A percentile compares a stretch with the other conserved stretches of the same genome.
Conservation (phyloP, 1,140 invertebrate species). For the Prorops nasuta region DNA sequence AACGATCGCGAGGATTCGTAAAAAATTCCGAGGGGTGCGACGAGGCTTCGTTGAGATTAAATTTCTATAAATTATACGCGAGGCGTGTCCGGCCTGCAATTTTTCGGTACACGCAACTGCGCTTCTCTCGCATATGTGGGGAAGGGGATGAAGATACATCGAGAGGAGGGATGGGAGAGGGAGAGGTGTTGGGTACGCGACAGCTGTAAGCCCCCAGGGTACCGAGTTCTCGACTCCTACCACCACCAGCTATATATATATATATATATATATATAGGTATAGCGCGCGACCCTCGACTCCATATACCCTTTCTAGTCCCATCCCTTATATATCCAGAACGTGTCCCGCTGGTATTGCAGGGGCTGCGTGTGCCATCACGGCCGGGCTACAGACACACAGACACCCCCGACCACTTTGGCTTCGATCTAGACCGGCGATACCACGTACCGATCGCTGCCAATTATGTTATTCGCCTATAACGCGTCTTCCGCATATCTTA, state of each 20-base stretch:
- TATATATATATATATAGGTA: conserved; percentile 8
- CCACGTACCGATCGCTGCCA: conserved; percentile 32
- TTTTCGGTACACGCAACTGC: background rate
- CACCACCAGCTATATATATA: conserved; percentile 13
- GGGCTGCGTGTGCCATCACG: too few species aligned
- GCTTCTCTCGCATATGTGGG: background rate
- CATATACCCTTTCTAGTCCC: too few species aligned
- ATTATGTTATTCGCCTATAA: conserved; percentile 36
- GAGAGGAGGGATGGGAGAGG: background rate
- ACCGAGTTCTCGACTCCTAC: conserved; percentile 44
- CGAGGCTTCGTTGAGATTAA: background rate
- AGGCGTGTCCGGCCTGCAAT: background rate
- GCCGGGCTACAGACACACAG: conserved; percentile 9
- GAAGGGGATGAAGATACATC: background rate
- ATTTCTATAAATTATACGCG: background rate
- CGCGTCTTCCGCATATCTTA: background rate
- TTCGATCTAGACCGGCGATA: conserved; percentile 29
- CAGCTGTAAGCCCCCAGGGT: conserved; percentile 52
- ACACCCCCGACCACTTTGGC: background rate
- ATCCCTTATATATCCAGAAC: conserved; percentile 26
- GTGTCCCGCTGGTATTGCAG: conserved; percentile 29
- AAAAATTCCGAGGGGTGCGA: too few species aligned
- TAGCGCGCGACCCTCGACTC: background rate
- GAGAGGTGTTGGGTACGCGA: conserved; percentile 49
- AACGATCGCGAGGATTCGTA: too few species aligned